phyloP scores from a whole-genome alignment of 1,140 invertebrate genomes.

The Semibalanus balanoides region DNA sequence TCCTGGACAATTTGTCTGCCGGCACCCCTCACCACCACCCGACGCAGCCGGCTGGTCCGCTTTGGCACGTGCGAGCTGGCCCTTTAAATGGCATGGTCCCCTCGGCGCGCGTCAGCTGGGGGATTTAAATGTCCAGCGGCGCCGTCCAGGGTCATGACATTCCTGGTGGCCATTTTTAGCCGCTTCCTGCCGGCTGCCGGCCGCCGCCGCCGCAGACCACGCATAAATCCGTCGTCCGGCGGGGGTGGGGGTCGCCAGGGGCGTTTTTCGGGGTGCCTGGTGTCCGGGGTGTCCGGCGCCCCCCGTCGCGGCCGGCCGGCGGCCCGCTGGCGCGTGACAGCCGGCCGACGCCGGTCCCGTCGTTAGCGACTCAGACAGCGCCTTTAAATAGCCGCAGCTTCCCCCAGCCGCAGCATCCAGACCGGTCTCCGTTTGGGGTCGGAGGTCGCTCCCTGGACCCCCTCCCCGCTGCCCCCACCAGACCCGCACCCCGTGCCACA shows the following conservation, averaged over 20 bases:
- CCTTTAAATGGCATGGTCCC: neutral
- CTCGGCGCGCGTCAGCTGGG: neutral
- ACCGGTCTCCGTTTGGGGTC: too few relatives aligned
- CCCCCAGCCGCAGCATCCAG: too few relatives aligned
- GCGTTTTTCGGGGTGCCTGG: neutral
- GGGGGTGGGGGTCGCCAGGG: too few relatives aligned
- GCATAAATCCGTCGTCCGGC: neutral
- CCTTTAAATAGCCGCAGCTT: neutral
- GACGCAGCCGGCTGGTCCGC: too few relatives aligned
- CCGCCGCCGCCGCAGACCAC: neutral
- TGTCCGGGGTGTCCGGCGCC: neutral
- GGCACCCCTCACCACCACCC: too few relatives aligned
- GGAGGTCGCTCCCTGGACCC: too few relatives aligned
- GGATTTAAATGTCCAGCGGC: slow-evolving; percentile 1
- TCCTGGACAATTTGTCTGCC: neutral
- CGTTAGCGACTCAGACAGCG: neutral
- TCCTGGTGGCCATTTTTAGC: neutral
- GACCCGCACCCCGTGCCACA: too few relatives aligned
- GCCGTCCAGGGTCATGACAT: neutral
- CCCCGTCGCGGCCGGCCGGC: neutral
- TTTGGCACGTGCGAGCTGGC: too few relatives aligned
- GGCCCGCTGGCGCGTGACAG: too few relatives aligned
- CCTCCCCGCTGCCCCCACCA: too few relatives aligned
- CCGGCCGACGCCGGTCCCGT: neutral
- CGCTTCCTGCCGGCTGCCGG: neutral